These are phyloP conservation scores for Iguana delicatissima DNA, from an alignment of 2,797 vertebrate species.

Conservation along the genomic window DNA sequence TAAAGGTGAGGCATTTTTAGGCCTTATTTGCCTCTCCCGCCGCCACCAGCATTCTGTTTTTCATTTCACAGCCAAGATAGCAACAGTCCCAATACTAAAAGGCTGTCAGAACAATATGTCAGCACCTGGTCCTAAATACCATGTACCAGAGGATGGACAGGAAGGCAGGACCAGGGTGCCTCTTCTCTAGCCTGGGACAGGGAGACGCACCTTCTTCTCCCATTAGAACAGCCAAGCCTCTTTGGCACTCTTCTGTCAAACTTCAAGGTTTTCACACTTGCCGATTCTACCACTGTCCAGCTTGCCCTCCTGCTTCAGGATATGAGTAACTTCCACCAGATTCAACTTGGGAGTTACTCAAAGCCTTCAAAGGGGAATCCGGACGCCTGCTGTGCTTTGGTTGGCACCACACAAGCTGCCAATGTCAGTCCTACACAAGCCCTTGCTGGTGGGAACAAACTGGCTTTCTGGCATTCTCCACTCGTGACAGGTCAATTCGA, in stretches of 20 bases:
- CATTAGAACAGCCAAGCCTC: background rate
- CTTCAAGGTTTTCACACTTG: background rate
- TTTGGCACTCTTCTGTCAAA: too few relatives aligned
- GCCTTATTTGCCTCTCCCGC: background rate
- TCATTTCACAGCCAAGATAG: too few relatives aligned
- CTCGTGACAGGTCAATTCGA: background rate
- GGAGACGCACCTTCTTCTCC: too few relatives aligned
- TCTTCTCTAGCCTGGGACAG: background rate
- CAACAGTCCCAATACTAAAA: background rate
- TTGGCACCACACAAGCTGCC: background rate
- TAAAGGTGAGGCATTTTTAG: background rate
- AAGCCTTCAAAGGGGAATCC: background rate
- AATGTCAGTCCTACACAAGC: background rate
- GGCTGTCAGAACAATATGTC: background rate
- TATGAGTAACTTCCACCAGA: slow-evolving; percentile 12
- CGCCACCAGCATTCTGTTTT: too few relatives aligned
- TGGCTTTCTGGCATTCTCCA: background rate
- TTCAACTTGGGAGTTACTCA: background rate
- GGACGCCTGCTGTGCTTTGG: background rate
- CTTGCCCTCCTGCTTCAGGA: background rate
- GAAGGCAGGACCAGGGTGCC: background rate
- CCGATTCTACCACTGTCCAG: background rate
- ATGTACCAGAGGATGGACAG: background rate
- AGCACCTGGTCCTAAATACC: background rate
- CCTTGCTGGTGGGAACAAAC: background rate